Evolutionary conservation across 1,140 invertebrate species (phyloP), one percentile per base, ranked within the genome.

Genomic region (Halesus radiatus): DNA sequence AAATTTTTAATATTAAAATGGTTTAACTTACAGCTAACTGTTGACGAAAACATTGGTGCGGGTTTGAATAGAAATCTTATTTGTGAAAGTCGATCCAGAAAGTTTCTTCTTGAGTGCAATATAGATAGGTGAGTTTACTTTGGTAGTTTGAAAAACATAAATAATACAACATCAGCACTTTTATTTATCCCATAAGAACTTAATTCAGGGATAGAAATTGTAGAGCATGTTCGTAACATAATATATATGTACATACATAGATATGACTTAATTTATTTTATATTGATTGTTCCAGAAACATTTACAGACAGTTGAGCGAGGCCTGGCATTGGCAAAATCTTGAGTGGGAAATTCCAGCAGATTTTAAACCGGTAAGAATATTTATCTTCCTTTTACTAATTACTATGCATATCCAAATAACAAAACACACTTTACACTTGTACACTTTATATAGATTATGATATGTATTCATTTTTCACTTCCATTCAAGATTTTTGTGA

Each of bases 51-150:
- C 81, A 87, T 94, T 20, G 85, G 88, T n/a, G 88, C 89, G 23
- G 90, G 91, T 54, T 88, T 97, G 13, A 93, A 96, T 81, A 91
- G 92, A 64, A 93, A 94, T 15, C 85, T 97, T 56, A 93, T 97
- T 89, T 89, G 91, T 60, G 91, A 92, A 32, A 94, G 92, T 84
- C 86, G 87, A 6, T 90, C 91, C 77, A 91, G 91, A 81, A 90
- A 74, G 18, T 52, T 74, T 56, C 88, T 60, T 93, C 85, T 97
- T 60, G 94, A 96, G 87, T 94, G 93, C 84, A 96, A 96, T 86
- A 94, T 97, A 77, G 94, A 96, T 87, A 90, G 90, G 93, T 93
- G 88, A 86, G 86, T 66, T 56, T 62, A 77, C 26, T 32, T 80
- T 45, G 10, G 23, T 20, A 20, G 5, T 13, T 22, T 60, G 3